These are phyloP conservation scores for Pocillopora grandis DNA, from an alignment of 92 coral and sea anemone species.

Conservation along the genomic window DNA sequence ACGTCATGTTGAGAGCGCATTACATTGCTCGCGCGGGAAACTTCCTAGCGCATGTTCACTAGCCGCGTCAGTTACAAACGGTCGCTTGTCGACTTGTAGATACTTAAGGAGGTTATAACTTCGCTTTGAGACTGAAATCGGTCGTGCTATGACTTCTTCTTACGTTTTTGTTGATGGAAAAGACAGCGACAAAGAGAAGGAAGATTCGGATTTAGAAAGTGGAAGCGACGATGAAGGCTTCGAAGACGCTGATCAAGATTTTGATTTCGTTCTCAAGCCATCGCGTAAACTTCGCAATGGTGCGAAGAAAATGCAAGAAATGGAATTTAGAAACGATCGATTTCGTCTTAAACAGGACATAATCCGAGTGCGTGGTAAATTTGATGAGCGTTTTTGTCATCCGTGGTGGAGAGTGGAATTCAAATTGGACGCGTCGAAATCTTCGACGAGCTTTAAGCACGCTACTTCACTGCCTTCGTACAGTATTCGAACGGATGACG, in stretches of 20 bases:
- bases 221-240: conserved; percentile 21
- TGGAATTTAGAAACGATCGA: conserved; percentile 1
- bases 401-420: conserved; percentile 22
- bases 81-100: no score
- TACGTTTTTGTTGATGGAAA: conserved; percentile 1
- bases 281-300: conserved; percentile 18
- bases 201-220: conserved; percentile 13
- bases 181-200: neutral
- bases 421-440: conserved; percentile 1
- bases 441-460: conserved; percentile 1
- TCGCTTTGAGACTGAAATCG: neutral
- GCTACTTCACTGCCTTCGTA: conserved; percentile 16
- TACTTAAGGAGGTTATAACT: no score
- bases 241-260: conserved; percentile 15
- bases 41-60: no score
- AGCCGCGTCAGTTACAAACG: no score
- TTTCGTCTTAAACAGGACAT: neutral
- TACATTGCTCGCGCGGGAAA: neutral
- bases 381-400: conserved; percentile 9
- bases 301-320: conserved; percentile 14
- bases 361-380: conserved; percentile 13
- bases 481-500: conserved; percentile 13
- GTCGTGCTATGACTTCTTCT: neutral
- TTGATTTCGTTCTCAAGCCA: conserved; percentile 12
- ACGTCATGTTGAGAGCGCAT: neutral